A percentile compares a stretch with the other conserved stretches of the same genome.
Evolutionary conservation across 37 sponge, comb jelly and placozoan species (phyloP).

Genomic region (Chondrosia reniformis): DNA sequence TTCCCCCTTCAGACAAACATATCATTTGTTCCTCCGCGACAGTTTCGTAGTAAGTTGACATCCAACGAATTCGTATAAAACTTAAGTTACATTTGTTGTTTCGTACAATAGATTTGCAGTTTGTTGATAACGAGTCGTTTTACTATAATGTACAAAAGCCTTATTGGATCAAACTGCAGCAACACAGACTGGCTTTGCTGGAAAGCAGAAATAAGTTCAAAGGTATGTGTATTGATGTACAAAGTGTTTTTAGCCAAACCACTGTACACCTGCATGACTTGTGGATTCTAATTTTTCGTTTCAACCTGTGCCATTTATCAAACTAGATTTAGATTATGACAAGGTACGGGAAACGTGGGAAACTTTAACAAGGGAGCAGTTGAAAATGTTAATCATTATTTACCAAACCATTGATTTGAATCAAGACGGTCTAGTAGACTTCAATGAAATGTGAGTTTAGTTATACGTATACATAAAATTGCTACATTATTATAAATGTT

Average conservation of each 20-base stretch:
- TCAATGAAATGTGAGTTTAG: slow-evolving; percentile 35
- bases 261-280: not conserved
- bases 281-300: too few species aligned
- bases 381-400: not conserved
- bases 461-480: not conserved
- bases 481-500: not conserved
- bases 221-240: not conserved
- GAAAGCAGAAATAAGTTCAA: not conserved
- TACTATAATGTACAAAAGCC: slow-evolving; percentile 12
- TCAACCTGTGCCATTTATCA: too few species aligned
- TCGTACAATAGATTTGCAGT: not conserved
- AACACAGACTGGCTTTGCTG: not conserved
- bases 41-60: not conserved
- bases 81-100: not conserved
- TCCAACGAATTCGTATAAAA: not conserved
- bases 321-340: not conserved
- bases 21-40: slow-evolving; percentile 3
- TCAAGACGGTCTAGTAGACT: slow-evolving; percentile 54
- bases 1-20: not conserved
- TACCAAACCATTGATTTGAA: slow-evolving; percentile 35
- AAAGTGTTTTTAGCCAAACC: not conserved
- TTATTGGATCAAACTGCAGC: slow-evolving; percentile 3
- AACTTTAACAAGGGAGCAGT: not conserved
- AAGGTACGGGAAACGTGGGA: not conserved
- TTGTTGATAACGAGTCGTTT: not conserved